These are phyloP conservation scores for Ranitomeya variabilis DNA, from an alignment of 2,113 vertebrate species.

Conservation along the genomic window DNA sequence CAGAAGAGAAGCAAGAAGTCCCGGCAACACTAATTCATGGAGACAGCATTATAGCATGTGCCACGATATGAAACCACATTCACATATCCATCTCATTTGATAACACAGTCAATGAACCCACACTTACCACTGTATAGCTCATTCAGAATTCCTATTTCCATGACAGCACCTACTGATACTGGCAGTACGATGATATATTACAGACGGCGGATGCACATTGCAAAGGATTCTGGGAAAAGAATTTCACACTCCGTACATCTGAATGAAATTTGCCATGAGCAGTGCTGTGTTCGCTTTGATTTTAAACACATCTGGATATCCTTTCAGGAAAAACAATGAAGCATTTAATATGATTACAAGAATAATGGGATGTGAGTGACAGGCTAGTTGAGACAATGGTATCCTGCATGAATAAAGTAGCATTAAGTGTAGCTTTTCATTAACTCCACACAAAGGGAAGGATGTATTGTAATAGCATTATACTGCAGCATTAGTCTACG, in stretches of 20 bases:
- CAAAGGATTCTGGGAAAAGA: not conserved
- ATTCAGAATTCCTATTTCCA: not conserved
- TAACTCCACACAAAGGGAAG: slow-evolving; percentile 24
- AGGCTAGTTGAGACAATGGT: slow-evolving; percentile 25
- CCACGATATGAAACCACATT: too few relatives aligned
- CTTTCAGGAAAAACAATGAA: slow-evolving; percentile 42
- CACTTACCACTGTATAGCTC: not conserved
- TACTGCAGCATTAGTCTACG: not conserved
- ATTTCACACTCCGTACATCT: not conserved
- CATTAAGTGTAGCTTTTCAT: slow-evolving; percentile 38
- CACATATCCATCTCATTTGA: not conserved
- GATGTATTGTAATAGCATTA: not conserved
- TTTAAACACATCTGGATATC: slow-evolving; percentile 24
- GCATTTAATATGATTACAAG: slow-evolving; percentile 32
- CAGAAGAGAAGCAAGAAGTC: not conserved
- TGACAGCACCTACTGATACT: not conserved
- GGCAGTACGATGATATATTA: not conserved
- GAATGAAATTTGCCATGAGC: slow-evolving; percentile 5
- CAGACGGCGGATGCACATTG: not conserved
- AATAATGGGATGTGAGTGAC: slow-evolving; percentile 33
- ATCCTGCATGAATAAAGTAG: slow-evolving; percentile 27
- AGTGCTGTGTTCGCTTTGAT: not conserved
- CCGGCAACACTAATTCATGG: too few relatives aligned
- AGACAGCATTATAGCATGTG: too few relatives aligned
- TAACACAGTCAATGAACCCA: not conserved